Evolutionary conservation across 2,888 invertebrate genomes (phyloP).

Genomic region (Stramonita haemastoma): DNA sequence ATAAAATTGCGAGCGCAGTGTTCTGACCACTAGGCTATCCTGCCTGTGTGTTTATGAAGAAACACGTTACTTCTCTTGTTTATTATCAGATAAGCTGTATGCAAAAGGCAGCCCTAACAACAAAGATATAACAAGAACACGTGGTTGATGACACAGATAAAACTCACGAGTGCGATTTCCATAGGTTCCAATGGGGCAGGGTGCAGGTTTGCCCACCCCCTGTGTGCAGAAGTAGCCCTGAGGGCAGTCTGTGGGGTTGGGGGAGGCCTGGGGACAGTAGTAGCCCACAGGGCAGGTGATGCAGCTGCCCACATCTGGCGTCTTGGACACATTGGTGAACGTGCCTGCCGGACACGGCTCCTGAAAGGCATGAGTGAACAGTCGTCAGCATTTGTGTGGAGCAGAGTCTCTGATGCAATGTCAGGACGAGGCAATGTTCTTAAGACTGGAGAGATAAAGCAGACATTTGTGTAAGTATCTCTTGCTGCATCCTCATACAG

Average conservation of each 20-base stretch:
- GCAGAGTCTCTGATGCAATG: too few relatives aligned
- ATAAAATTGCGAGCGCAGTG: too few relatives aligned
- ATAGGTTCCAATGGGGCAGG: constrained; percentile 75
- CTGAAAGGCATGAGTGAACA: constrained; percentile 49
- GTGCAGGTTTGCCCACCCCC: constrained; percentile 61
- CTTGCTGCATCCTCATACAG: too few relatives aligned
- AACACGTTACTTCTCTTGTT: too few relatives aligned
- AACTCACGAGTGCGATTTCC: constrained; percentile 69
- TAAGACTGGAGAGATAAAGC: too few relatives aligned
- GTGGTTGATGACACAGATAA: not conserved
- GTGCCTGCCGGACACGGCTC: constrained; percentile 73
- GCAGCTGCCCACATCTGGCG: constrained; percentile 67
- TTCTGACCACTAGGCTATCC: too few relatives aligned
- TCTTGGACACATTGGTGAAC: constrained; percentile 66
- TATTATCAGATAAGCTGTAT: too few relatives aligned
- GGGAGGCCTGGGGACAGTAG: constrained; percentile 70
- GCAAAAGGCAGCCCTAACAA: not conserved
- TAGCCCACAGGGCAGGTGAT: constrained; percentile 68
- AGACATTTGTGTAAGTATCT: too few relatives aligned
- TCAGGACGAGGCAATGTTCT: too few relatives aligned
- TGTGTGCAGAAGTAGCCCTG: constrained; percentile 71
- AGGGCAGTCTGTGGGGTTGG: constrained; percentile 64
- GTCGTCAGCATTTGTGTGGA: too few relatives aligned
- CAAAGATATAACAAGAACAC: not conserved
- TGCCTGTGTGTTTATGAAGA: too few relatives aligned